Evolutionary conservation across 2,888 invertebrate species (phyloP).

Genomic region (Marronus borbonicus): DNA sequence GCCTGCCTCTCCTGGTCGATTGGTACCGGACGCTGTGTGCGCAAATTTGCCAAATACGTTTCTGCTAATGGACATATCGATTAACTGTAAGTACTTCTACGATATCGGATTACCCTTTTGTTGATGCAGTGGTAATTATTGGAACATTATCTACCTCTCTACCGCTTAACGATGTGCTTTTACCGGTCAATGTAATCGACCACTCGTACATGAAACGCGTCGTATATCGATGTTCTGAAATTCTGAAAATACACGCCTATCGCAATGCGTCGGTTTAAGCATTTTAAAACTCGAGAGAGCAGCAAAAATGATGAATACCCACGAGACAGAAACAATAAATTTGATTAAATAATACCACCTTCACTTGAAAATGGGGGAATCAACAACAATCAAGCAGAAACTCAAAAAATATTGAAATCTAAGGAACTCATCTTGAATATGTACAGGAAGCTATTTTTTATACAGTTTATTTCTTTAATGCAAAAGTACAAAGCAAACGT

Average conservation of each 20-base stretch:
- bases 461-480: too few species aligned
- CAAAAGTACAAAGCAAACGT: too few species aligned
- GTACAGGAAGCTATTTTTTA: too few species aligned
- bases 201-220: conserved; percentile 1
- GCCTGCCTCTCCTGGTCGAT: background rate
- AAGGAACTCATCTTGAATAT: too few species aligned
- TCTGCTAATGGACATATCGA: conserved; percentile 44
- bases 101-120: conserved; percentile 39
- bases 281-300: too few species aligned
- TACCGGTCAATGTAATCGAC: background rate
- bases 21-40: background rate
- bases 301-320: too few species aligned
- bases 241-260: background rate
- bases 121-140: conserved; percentile 36
- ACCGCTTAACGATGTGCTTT: conserved; percentile 39
- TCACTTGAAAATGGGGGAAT: too few species aligned
- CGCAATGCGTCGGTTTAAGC: background rate
- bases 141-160: conserved; percentile 32
- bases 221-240: background rate
- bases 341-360: too few species aligned
- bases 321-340: too few species aligned
- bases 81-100: conserved; percentile 42
- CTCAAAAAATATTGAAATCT: too few species aligned
- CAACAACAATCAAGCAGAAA: too few species aligned
- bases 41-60: conserved; percentile 41